Base-by-base conservation (phyloP, 2,797 vertebrate genomes). In the Bufotes viridis region DNA sequence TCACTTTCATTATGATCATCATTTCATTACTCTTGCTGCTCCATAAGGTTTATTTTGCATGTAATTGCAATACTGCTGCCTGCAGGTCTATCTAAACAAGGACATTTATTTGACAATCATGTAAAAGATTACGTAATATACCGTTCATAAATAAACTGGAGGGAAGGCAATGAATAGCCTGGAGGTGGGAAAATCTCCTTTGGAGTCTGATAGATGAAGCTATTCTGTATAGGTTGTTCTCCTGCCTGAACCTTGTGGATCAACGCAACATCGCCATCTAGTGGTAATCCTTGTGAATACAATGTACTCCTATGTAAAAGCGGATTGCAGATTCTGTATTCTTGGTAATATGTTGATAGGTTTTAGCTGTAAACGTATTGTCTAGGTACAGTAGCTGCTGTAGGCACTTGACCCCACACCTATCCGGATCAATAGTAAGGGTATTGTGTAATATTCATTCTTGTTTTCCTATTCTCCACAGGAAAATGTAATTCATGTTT, bases 231-330 rank as follows among this genome's bases (percentile, higher is more conserved):
- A 26, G 14, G 57, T 20, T 3, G 4, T 18, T 18, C 24, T 42
- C n/a, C 26, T 0, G 8, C 15, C 58, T 61, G 18, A 49, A 34
- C 58, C 24, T 20, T 20, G 6, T 15, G 7, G 60, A 26, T 61
- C 20, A 67, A 53, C 2, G 80, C 61, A 81, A 24, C 12, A 24
- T 2, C 22, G 61, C 80, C 80, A 81, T 81, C 80, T 81, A 81
- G 80, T 65, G 80, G 49, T 9, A 7, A 24, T 78, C 7, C 49
- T 55, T 51, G 20, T 81, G 13, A 81, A 15, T n/a, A 18, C 42
- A 15, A 12, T 20, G 9, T 34, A 5, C 13, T 18, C 24, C 58
- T 17, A 13, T 20, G 18, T 11, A 60, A 18, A 15, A 58, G 55
- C 17, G 22, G 78, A 49, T 10, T 7, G 29, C 20, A 13, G 8